Conservation (phyloP, 2,113 vertebrate genomes). For the Halcyon senegalensis region DNA sequence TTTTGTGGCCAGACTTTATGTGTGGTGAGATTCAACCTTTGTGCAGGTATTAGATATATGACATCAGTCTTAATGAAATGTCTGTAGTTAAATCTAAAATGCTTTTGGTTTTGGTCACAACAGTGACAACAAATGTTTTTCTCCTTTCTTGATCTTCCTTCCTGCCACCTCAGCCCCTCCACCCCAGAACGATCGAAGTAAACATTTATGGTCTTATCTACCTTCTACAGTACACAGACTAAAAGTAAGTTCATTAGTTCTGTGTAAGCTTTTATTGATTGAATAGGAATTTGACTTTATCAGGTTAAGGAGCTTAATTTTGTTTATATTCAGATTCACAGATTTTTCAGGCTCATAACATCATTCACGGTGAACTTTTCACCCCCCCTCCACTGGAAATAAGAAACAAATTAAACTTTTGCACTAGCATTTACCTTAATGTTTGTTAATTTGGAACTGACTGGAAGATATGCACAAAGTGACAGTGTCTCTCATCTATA, state of each 20-base stretch:
- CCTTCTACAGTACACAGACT: not conserved
- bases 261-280: not conserved
- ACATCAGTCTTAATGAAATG: not conserved
- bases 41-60: constrained; percentile 55
- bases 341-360: not conserved
- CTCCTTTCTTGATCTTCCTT: not conserved
- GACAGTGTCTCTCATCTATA: not conserved
- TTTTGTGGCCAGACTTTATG: constrained; percentile 83
- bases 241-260: not conserved
- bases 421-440: not conserved
- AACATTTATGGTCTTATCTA: not conserved
- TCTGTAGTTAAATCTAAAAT: not conserved
- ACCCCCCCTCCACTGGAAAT: not conserved
- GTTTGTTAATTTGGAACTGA: not conserved
- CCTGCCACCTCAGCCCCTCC: not conserved
- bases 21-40: constrained; percentile 79
- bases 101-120: not conserved
- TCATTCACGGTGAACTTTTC: not conserved
- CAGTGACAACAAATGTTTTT: not conserved
- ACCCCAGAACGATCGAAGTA: not conserved
- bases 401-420: not conserved
- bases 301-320: not conserved
- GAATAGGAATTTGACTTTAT: not conserved
- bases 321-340: not conserved
- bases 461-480: not conserved